Evolutionary conservation across 2,797 vertebrate species (phyloP), one percentile per base, ranked within the genome.

Genomic region (Chelon labrosus): DNA sequence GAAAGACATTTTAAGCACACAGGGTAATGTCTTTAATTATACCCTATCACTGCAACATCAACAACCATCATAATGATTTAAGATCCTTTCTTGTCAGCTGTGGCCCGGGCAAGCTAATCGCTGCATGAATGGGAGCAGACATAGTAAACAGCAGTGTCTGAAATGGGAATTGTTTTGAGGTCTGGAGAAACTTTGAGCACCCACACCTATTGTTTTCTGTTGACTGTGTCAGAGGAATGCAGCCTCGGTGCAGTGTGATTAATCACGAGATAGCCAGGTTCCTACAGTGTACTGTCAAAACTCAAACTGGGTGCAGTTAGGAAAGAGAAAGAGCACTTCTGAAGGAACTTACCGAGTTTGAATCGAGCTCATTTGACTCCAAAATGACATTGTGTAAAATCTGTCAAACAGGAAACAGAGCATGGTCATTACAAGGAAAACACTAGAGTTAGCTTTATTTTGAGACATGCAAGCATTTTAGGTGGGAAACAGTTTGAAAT

Each of bases 261-360:
- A 75, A 60, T 73, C 57, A 57, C 35, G 31, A 59, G 59, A 37
- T 61, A 51, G 77, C 68, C 46, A 47, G 17, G 20, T 46, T 75
- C 6, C 3, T 44, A 7, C 13, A 11, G 13, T 58, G 22, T 38
- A 20, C n/a, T 16, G 5, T 5, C 12, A 22, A n/a, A 8, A 59
- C 11, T 76, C 42, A 25, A 67, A 16, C 39, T 13, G 20, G 10
- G 70, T 60, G 9, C 1, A 46, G 31, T 5, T 19, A 58, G 1
- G 66, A 44, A 11, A 27, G 11, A 49, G 0, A 3, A 5, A 63
- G 1, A 11, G 1, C 0, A 49, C 22, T 56, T 77, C 8, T 44
- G 13, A 41, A 4, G 17, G 3, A 25, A 86, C 94, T 91, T 62
- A 95, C 94, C 41, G 80, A 79, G 85, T 93, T 93, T 20, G 84